Evolutionary conservation across 2,113 vertebrate genomes (phyloP), one percentile per base, ranked within the genome.

Genomic region (Poecile atricapillus): DNA sequence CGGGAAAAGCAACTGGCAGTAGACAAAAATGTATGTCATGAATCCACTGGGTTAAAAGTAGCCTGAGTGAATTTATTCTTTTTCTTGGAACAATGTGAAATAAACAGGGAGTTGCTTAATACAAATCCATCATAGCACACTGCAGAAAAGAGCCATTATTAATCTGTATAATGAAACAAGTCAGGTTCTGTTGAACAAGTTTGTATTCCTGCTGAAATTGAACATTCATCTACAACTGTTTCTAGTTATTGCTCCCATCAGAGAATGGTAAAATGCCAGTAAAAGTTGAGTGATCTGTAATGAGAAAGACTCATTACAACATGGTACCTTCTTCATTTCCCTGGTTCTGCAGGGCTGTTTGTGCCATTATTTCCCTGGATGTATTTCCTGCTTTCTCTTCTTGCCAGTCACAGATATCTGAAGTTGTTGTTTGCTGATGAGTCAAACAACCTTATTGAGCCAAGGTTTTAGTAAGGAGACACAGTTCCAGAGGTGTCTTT

Each of bases 161-260:
- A 62, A 49, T 82, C 55, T 64, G 23, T 69, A 35, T 64, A 82
- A 87, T 67, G 67, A 84, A 91, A 82, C 56, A 77, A 73, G 41
- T 37, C 44, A 53, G 63, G 24, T 79, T 79, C 33, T 65, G 50
- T 71, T 81, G 13, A 88, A 55, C 30, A 82, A 69, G 39, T 59
- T 58, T 39, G 4, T 43, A 7, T 80, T 70, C 27, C 24, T 86
- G 56, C 15, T 82, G 65, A 94, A 77, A 94, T 60, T 46, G 35
- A 78, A 52, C 49, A 39, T 81, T 68, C 11, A 19, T 82, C 24
- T 75, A 2, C 60, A 71, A 27, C 49, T 56, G 43, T 74, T 87
- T n/a, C 64, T 78, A 20, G 58, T 63, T 87, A 50, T 33, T 56
- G 16, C 13, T 47, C 6, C 1, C 8, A 33, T 53, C 43, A n/a